Percentiles rank a stretch among this genome's conserved stretches.
These are phyloP conservation scores for Malurus cyaneus DNA, from an alignment of 2,113 vertebrate genomes.

Conservation along the genomic window DNA sequence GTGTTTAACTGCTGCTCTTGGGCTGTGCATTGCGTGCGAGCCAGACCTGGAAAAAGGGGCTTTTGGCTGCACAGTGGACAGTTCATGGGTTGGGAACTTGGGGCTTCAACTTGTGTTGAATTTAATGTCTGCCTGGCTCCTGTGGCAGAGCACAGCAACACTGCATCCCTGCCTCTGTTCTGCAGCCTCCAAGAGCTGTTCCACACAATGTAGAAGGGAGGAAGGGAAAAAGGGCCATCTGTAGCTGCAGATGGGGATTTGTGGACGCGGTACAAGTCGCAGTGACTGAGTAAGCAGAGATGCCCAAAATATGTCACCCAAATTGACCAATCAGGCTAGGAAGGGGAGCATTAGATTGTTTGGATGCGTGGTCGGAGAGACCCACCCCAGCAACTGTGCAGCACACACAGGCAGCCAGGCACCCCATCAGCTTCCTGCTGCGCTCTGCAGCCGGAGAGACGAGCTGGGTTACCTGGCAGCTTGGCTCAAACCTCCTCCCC, in stretches of 20 bases:
- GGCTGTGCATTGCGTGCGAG: neutral
- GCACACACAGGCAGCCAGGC: neutral
- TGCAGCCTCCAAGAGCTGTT: conserved; percentile 53
- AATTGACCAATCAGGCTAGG: conserved; percentile 72
- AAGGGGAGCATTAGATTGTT: conserved; percentile 39
- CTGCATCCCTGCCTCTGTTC: neutral
- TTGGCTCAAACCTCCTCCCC: neutral
- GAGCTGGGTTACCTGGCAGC: neutral
- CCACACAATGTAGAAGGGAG: conserved; percentile 31
- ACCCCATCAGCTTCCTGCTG: neutral
- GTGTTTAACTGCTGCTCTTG: neutral
- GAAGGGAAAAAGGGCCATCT: conserved; percentile 58
- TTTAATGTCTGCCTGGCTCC: conserved; percentile 6
- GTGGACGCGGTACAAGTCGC: conserved; percentile 71
- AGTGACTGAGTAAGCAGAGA: conserved; percentile 68
- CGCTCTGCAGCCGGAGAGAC: neutral
- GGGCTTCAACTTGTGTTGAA: neutral
- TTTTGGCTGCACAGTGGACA: neutral
- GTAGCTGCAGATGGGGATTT: conserved; percentile 79
- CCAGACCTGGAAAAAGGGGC: neutral
- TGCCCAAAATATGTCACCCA: conserved; percentile 78
- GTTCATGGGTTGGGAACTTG: neutral
- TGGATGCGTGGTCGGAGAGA: neutral
- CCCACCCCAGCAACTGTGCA: conserved; percentile 41
- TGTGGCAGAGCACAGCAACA: neutral